Base-by-base conservation (phyloP, 2,113 vertebrate genomes). In the Ariopsis seemanni region DNA sequence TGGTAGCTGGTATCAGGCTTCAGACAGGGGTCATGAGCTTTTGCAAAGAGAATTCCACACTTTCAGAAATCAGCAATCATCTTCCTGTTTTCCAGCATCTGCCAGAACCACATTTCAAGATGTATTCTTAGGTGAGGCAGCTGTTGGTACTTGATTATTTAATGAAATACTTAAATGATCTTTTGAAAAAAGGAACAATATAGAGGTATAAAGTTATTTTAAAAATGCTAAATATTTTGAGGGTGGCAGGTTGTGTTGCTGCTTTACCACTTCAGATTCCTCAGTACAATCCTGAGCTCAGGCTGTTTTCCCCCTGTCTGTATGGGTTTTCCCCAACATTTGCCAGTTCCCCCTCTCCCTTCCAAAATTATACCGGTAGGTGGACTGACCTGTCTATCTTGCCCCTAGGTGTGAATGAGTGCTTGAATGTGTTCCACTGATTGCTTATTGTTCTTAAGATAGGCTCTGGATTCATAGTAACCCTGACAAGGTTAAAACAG, bases 101-200 rank as follows among this genome's bases (percentile, higher is more conserved):
- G 90, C 14, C 89, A 92, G 81, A 89, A 93, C 79, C 3, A 87
- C 92, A 22, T 96, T 97, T 93, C 96, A 97, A 88, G 97, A 98
- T 90, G 97, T 97, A 85, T 98, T 99, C 93, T 96, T 96, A 93
- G 98, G 98, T 99, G 93, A 98, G 97, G 92, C 25, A 22, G 58
- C 42, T 60, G 30, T 82, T 82, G 57, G 17, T 48, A 82, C 57
- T 82, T 60, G 8, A 57, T 82, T 48, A 77, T 22, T 52, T 18
- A 7, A 42, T 72, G 17, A 20, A 74, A 7, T 48, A 48, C 1
- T 74, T 20, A 72, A 42, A 63, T 63, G 8, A 63, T 4, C 7
- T n/a, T 60, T 8, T 74, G 18, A 17, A 74, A 48, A 4, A 20
- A 3, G 20, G 17, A 72, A 42, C 69, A 72, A 8, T 42, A 20